A percentile compares a stretch with the other conserved stretches of the same genome.
phyloP scores from a whole-genome alignment of 2,888 invertebrate genomes.

The Tetramorium bicarinatum region DNA sequence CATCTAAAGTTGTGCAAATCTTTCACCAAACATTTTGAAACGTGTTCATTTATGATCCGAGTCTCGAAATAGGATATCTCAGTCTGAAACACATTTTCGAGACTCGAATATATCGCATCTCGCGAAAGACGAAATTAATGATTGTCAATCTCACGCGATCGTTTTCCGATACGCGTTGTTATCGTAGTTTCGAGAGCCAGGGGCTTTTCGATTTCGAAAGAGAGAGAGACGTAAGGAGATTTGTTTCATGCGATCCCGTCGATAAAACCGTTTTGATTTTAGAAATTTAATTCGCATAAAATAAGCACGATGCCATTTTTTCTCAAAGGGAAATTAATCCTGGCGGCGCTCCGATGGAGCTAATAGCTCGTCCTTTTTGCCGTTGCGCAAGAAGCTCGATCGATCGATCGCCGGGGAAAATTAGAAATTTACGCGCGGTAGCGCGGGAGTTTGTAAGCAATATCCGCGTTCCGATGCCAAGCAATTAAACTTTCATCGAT shows the following conservation, averaged over 20 bases:
- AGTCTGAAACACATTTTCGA: neutral
- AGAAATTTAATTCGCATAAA: conserved; percentile 41
- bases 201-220: neutral
- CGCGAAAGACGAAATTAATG: conserved; percentile 43
- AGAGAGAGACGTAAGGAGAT: conserved; percentile 19
- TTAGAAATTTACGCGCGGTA: conserved; percentile 55
- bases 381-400: conserved; percentile 46
- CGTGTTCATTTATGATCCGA: neutral
- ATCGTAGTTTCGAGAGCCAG: conserved; percentile 16
- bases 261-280: conserved; percentile 5
- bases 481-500: conserved; percentile 58
- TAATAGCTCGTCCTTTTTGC: conserved; percentile 49
- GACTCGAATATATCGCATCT: conserved; percentile 13
- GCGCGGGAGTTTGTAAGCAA: conserved; percentile 56
- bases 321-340: conserved; percentile 39
- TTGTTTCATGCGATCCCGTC: neutral
- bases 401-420: conserved; percentile 54
- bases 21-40: neutral
- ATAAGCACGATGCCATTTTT: conserved; percentile 30
- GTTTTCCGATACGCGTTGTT: conserved; percentile 49
- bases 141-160: conserved; percentile 43
- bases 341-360: conserved; percentile 15
- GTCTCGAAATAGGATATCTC: conserved; percentile 4
- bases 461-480: conserved; percentile 56
- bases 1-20: neutral